Evolutionary conservation across 2,113 vertebrate genomes (phyloP).

Genomic region (Sebastes schlegelii): DNA sequence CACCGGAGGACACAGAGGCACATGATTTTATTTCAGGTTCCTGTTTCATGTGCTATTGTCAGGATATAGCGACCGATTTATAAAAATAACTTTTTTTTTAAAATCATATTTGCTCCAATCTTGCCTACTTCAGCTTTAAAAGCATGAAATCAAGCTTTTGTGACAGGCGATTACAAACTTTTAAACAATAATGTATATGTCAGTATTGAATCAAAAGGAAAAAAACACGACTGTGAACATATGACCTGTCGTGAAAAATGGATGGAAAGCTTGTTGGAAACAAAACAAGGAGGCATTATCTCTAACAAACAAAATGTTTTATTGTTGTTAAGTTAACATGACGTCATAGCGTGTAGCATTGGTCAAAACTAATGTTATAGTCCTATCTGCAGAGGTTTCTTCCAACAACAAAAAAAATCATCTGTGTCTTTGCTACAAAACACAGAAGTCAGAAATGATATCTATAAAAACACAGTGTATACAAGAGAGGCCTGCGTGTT

Average conservation of each 20-base stretch:
- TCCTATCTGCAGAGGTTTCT: conserved; percentile 28
- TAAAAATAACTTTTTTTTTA: too few relatives aligned
- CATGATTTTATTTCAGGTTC: too few relatives aligned
- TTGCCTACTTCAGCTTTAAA: too few relatives aligned
- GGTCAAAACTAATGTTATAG: conserved; percentile 59
- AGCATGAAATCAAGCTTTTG: neutral
- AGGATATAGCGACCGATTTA: too few relatives aligned
- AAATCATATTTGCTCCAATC: too few relatives aligned
- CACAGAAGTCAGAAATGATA: conserved; percentile 9
- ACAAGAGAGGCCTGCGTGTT: conserved; percentile 19
- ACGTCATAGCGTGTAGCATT: neutral
- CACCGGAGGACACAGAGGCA: too few relatives aligned
- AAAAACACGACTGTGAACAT: neutral
- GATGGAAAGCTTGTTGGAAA: neutral
- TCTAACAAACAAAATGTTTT: conserved; percentile 56
- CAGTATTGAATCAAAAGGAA: neutral
- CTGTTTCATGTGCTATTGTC: too few relatives aligned
- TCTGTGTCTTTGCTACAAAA: conserved; percentile 23
- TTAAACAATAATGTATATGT: neutral
- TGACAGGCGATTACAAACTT: neutral
- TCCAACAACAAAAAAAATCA: neutral
- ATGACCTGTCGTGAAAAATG: neutral
- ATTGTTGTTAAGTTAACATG: conserved; percentile 62
- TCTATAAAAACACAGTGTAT: neutral
- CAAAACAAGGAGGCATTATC: neutral